Evolutionary conservation across 92 coral and sea anemone species (phyloP).

Genomic region (Porites evermanni): DNA sequence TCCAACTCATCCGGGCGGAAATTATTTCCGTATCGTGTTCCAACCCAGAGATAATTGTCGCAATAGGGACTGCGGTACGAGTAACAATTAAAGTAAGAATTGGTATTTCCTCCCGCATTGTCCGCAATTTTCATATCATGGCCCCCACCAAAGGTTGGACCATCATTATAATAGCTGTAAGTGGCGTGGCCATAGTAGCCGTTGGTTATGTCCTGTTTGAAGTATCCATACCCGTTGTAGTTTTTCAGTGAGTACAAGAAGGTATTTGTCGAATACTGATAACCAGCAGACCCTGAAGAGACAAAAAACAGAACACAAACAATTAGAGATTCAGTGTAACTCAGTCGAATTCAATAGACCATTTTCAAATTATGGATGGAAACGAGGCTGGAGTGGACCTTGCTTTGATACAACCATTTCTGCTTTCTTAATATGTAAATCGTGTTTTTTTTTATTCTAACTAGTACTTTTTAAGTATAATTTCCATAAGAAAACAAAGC

Average conservation of each 20-base stretch:
- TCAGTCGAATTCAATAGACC: no score
- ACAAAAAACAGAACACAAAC: neutral
- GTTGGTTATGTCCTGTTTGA: neutral
- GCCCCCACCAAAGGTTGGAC: conserved; percentile 13
- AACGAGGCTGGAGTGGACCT: no score
- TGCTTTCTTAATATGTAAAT: no score
- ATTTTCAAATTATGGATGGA: no score
- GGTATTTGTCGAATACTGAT: neutral
- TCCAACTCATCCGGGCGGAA: neutral
- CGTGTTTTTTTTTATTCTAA: no score
- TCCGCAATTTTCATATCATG: neutral
- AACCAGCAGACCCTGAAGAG: neutral
- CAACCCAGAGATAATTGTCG: neutral
- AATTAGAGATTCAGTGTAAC: neutral
- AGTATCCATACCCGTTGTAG: neutral
- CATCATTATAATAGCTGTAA: neutral
- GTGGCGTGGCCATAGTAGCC: no score
- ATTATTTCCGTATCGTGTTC: neutral
- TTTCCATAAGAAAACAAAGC: no score
- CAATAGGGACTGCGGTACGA: neutral
- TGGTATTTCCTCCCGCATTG: neutral
- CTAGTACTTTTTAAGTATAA: no score
- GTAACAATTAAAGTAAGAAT: neutral
- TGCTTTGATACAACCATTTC: no score
- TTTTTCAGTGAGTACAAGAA: conserved; percentile 15